These are phyloP conservation scores for Chroicocephalus ridibundus DNA, from an alignment of 2,113 vertebrate species.

Conservation along the genomic window DNA sequence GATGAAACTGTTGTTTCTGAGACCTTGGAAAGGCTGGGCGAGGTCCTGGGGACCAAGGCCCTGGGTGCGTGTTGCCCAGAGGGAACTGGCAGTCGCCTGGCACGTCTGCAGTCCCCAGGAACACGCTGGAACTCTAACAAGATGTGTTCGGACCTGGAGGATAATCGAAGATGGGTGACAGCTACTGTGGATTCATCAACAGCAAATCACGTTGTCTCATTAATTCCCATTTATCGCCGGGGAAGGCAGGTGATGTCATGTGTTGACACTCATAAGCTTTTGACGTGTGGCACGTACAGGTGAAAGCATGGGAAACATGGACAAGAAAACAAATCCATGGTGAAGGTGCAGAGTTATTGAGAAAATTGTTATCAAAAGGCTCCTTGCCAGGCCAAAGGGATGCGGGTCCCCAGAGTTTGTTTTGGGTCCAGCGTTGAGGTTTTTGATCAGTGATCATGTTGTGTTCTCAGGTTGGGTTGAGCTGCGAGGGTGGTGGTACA, in stretches of 20 bases:
- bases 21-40: neutral
- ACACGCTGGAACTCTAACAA: neutral
- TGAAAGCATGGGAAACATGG: neutral
- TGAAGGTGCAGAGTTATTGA: no score
- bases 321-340: no score
- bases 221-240: accelerated
- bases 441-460: accelerated
- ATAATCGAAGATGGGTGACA: neutral
- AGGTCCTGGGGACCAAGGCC: neutral
- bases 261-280: neutral
- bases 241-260: neutral
- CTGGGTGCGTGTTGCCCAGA: accelerated
- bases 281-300: neutral
- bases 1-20: neutral
- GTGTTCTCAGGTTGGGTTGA: accelerated
- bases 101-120: neutral
- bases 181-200: neutral
- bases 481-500: neutral
- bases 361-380: neutral
- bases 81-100: neutral
- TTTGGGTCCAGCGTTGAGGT: accelerated
- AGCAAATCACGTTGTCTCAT: accelerated
- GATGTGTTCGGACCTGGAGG: neutral
- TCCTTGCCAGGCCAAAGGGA: neutral
- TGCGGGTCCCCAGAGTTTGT: neutral